Percentiles rank a stretch among this genome's conserved stretches.
These are phyloP conservation scores for Trichopria drosophilae DNA, from an alignment of 2,888 invertebrate species.

Conservation along the genomic window DNA sequence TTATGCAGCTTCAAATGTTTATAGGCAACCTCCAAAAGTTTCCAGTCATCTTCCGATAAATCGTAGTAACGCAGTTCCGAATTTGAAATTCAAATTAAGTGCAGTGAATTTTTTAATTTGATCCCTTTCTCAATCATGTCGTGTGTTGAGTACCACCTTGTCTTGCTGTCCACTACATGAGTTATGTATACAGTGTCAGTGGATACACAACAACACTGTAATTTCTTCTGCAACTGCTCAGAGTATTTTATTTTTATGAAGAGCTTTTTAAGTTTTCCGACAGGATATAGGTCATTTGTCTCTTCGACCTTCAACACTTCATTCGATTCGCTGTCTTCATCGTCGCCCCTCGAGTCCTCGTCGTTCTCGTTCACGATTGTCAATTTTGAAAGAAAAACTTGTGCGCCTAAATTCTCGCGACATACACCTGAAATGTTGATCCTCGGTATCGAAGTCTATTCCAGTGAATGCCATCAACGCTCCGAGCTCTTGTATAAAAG, in stretches of 20 bases:
- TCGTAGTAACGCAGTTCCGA: background rate
- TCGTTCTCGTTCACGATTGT: background rate
- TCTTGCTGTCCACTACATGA: background rate
- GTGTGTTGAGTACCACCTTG: background rate
- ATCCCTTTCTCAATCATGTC: background rate
- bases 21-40: background rate
- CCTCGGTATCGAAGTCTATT: background rate
- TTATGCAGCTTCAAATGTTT: background rate
- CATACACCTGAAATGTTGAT: background rate
- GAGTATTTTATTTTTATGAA: too few relatives aligned
- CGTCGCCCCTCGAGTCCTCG: too few relatives aligned
- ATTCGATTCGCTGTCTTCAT: too few relatives aligned
- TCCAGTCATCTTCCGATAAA: conserved; percentile 1
- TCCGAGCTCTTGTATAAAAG: too few relatives aligned
- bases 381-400: background rate
- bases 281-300: too few relatives aligned
- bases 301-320: too few relatives aligned
- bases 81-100: background rate
- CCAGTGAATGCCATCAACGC: too few relatives aligned
- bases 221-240: too few relatives aligned
- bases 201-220: too few relatives aligned
- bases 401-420: background rate
- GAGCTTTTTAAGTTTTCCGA: too few relatives aligned
- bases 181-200: too few relatives aligned
- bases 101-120: background rate